Percentiles rank a stretch among this genome's conserved stretches.
Evolutionary conservation across 1,140 invertebrate species (phyloP).

Genomic region (Tribolium castaneum): DNA sequence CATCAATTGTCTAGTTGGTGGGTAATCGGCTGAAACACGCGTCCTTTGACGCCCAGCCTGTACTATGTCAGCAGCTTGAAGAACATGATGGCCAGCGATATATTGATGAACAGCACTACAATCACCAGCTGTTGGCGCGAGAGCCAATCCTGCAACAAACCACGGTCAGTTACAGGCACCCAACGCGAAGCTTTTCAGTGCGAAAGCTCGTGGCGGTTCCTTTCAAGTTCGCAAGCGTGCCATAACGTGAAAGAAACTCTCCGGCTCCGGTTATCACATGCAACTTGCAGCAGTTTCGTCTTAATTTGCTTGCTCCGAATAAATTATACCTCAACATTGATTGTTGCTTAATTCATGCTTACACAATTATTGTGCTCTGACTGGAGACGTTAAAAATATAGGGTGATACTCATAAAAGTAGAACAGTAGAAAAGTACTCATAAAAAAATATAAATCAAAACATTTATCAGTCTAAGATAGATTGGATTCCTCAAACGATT

Average conservation of each 20-base stretch:
- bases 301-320: too few relatives aligned
- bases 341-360: too few relatives aligned
- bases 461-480: too few relatives aligned
- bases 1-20: slow-evolving; percentile 42
- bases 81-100: slow-evolving; percentile 96
- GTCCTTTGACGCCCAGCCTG: slow-evolving; percentile 57
- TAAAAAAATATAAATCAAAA: too few relatives aligned
- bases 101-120: slow-evolving; percentile 94
- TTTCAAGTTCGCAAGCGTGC: neutral
- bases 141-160: slow-evolving; percentile 92
- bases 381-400: too few relatives aligned
- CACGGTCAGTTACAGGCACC: neutral
- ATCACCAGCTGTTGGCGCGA: slow-evolving; percentile 95
- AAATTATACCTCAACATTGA: too few relatives aligned
- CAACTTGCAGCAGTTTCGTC: neutral
- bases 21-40: slow-evolving; percentile 41
- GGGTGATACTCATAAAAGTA: too few relatives aligned
- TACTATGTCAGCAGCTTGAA: slow-evolving; percentile 94
- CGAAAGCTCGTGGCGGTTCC: slow-evolving; percentile 11
- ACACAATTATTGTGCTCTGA: too few relatives aligned
- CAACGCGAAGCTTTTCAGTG: neutral
- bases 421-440: too few relatives aligned
- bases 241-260: slow-evolving; percentile 11
- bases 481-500: too few relatives aligned
- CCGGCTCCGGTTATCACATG: neutral